Base-by-base conservation (phyloP, 2,888 invertebrate species). In the Cloeon dipterum region DNA sequence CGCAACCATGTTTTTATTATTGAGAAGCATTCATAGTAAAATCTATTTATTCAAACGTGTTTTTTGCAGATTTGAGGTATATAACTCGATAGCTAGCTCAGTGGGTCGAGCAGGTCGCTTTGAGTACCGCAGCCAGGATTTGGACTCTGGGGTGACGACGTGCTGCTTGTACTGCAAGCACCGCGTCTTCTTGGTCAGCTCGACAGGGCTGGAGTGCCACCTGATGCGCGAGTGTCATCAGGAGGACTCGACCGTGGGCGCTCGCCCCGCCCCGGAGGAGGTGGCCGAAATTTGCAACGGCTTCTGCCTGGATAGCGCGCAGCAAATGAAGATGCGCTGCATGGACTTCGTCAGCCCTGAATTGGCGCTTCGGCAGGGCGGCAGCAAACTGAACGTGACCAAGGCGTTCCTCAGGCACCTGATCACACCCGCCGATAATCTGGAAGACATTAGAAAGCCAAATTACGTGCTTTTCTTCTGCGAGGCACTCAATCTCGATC, bases 281-380 rank as follows among this genome's bases (percentile, higher is more conserved):
- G 5, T 29, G 7, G 49, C 53, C 29, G 53, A 54, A 44, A 47
- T 57, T 37, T 44, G 52, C 5, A 57, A 57, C 40, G 55, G 54
- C 4, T 57, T 56, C 39, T 56, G 57, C 38, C 49, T 52, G 1
- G 57, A 57, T 36, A 53, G 52, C 3, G 47, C 52, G 5, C 47
- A 54, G 38, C 46, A 54, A 10, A 46, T 56, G 26, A 54, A 53
- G n/a, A 54, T 57, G 36, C 55, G 56, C 5, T 56, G 56, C 39
- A 53, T 57, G 18, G 54, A 57, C 41, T 47, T 57, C 3, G 51
- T 57, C 10, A 57, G 54, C 45, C 57, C 57, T 3, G 55, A 56
- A 3, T 52, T 55, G 40, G 57, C 56, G 21, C 45, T 57, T 11
- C 8, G 29, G 7, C 47, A 54, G 14, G 50, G 47, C 26, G 54